Percentiles rank a stretch among this genome's conserved stretches.
These are phyloP conservation scores for Cassiopea xamachana DNA, from an alignment of 30 jellyfish, hydroid and myxozoan species.

Conservation along the genomic window DNA sequence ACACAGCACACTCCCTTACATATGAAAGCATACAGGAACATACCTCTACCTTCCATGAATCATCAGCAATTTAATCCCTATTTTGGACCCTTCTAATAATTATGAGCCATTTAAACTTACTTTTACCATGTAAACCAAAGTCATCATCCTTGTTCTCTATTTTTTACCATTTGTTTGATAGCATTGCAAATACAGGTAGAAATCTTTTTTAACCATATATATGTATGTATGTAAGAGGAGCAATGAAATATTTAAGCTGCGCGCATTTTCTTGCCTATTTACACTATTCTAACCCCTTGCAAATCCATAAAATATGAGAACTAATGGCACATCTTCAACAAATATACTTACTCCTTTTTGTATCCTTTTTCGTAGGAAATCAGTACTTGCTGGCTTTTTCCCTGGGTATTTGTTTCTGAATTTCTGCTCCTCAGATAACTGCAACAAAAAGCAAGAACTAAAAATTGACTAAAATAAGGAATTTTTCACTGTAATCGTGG, in stretches of 20 bases:
- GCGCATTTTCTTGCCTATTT: not conserved
- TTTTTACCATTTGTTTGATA: no score
- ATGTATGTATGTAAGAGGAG: not conserved
- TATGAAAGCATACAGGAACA: no score
- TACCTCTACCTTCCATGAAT: no score
- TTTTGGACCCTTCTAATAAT: no score
- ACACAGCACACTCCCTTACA: no score
- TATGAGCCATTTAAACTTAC: no score
- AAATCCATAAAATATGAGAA: not conserved
- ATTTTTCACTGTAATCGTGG: no score
- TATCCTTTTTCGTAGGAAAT: conserved; percentile 85
- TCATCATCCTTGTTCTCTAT: no score
- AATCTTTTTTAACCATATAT: no score
- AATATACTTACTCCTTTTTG: conserved; percentile 91
- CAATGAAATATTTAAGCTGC: not conserved
- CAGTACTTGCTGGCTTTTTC: conserved; percentile 87
- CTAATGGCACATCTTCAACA: not conserved
- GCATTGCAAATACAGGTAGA: no score
- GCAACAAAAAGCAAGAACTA: conserved; percentile 1
- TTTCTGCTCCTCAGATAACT: conserved; percentile 92
- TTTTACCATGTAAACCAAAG: no score
- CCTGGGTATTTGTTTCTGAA: conserved; percentile 94
- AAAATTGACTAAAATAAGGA: not conserved
- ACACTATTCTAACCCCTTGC: not conserved
- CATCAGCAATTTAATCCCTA: no score